Base-by-base conservation (phyloP, 2,797 vertebrate species). In the Notoglanidium macrostoma region DNA sequence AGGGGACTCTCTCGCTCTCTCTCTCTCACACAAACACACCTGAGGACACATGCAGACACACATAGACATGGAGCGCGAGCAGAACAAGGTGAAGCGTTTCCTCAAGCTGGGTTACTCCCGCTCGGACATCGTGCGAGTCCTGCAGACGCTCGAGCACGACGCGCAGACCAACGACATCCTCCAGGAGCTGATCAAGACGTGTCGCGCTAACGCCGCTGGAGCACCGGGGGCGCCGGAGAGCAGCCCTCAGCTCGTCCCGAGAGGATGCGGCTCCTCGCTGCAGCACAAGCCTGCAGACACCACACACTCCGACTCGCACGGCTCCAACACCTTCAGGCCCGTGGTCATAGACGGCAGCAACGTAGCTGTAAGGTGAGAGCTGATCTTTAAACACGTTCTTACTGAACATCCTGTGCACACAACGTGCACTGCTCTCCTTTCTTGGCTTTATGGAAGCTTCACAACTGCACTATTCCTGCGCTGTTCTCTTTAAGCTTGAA, bases 301-400 rank as follows among this genome's bases (percentile, higher is more conserved):
- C 61, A 17, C 67, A 26, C 55, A 86, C 74, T 0, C 87, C 17
- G 92, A 90, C 1, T 29, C 59, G 0, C 94, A 94, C 11, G 49
- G 87, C 0, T 89, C 88, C 0, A 35, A 86, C 0, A 89, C 89
- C 65, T 93, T 98, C 93, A 95, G 97, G 88, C 94, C 96, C 0
- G 96, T 98, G 10, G 97, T 98, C 67, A 98, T 98, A 0, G 97
- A 98, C 0, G 98, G 98, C 83, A 98, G 98, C 94, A 98, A 98
- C 0, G 96, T 98, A 63, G 98, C 97, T 35, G 98, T 98, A 97
- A 98, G 98, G 98, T 98, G 94, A 94, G 94, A 77, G 35, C 40
- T 9, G 2, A 3, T 21, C 32, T 72, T 21, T 10, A 21, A 21
- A 21, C 10, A 4, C 3, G 12, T 1, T 14, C n/a, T 29, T 5